Base-by-base conservation (phyloP, 2,888 invertebrate species). In the Leptopilina drosophilae region DNA sequence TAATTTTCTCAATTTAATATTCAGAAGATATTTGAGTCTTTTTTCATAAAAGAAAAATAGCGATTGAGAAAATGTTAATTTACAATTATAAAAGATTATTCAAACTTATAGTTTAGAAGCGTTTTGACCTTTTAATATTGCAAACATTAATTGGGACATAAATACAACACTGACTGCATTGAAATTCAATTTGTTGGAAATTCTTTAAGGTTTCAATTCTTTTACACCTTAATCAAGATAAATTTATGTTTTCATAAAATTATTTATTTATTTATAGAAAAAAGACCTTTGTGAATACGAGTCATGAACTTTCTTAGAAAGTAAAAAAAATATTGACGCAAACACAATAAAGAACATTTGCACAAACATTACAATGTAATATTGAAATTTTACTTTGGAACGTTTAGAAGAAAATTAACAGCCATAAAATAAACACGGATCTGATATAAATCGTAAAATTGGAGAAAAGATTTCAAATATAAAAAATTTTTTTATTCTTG, bases 261-360 rank as follows among this genome's bases (percentile, higher is more conserved):
- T 49, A 42, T 42, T 6, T 49, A 5, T 56, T 4, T 33, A 33
- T 33, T 73, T 56, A 56, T n/a, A 73, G 40, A 20, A 69, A 26
- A 69, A 26, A 4, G 53, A 33, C n/a, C 26, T 53, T 56, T 56
- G 53, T 56, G 56, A 56, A 53, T n/a, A 7, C 14, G 69, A 73
- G 49, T n/a, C 53, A 26, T 56, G 40, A 73, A 73, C 73, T 73
- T 73, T 73, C 73, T 73, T 53, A 73, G 73, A 73, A 73, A 73
- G 73, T 56, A 49, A 8, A 42, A 73, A 56, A 26, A 56, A 73
- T 73, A 33, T 2, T 56, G 14, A 56, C n/a, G n/a, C 53, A 33
- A 73, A 73, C 56, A 73, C 33, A 42, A 42, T 42, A 8, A 42
- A 42, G 67, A 42, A 53, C 53, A 53, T 26, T 53, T 53, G 69